phyloP scores from a whole-genome alignment of 92 coral and sea anemone species.

The Bergia sp. region DNA sequence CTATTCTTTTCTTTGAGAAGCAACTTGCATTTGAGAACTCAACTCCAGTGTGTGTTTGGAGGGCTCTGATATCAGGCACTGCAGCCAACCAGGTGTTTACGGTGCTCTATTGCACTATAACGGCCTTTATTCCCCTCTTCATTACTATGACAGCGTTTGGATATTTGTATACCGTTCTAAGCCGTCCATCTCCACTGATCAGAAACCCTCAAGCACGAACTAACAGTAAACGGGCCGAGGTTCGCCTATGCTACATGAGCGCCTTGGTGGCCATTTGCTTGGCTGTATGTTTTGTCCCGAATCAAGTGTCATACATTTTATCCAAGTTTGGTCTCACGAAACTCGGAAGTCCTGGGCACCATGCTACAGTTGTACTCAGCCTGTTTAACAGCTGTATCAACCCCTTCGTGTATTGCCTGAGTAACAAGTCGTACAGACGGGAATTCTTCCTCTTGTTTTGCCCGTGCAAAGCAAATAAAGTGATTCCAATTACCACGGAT shows the following conservation, averaged over 20 bases:
- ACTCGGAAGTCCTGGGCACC: conserved; percentile 43
- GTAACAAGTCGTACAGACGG: conserved; percentile 32
- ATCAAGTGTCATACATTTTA: conserved; percentile 34
- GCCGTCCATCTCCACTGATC: conserved; percentile 18
- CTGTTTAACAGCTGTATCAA: conserved; percentile 39
- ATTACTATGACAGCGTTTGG: conserved; percentile 28
- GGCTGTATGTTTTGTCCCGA: conserved; percentile 32
- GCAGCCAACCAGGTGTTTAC: conserved; percentile 29
- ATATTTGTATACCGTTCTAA: background rate
- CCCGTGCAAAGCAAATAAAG: conserved; percentile 7
- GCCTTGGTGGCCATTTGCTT: conserved; percentile 21
- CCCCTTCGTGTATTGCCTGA: conserved; percentile 33
- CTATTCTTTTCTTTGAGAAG: conserved; percentile 36
- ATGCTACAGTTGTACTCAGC: conserved; percentile 26
- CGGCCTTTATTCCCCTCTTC: conserved; percentile 20
- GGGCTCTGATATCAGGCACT: conserved; percentile 4
- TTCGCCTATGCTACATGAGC: conserved; percentile 32
- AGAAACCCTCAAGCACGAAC: conserved; percentile 11
- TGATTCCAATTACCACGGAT: conserved; percentile 7
- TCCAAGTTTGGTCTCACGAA: conserved; percentile 34
- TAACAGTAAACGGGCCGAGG: conserved; percentile 34
- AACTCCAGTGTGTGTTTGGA: conserved; percentile 13
- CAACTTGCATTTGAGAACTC: conserved; percentile 1
- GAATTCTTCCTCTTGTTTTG: conserved; percentile 19
- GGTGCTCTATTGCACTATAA: conserved; percentile 24